These are phyloP conservation scores for Pseudomyrmex sp. DNA, from an alignment of 1,140 invertebrate species.

Conservation along the genomic window DNA sequence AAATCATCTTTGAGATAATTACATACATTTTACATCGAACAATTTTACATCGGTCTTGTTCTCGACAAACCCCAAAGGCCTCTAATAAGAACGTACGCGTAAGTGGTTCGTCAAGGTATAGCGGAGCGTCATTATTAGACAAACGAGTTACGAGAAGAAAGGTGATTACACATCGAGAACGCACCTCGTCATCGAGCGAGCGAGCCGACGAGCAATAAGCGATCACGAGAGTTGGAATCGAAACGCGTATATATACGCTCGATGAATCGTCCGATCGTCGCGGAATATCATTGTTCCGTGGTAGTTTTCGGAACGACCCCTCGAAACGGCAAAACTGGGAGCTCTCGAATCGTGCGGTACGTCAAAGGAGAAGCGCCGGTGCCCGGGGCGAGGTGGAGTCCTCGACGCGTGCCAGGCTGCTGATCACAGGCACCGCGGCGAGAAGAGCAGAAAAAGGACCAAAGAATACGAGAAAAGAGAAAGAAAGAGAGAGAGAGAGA, in stretches of 20 bases:
- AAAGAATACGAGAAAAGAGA: slow-evolving; percentile 60
- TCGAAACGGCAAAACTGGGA: slow-evolving; percentile 68
- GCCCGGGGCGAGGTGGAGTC: slow-evolving; percentile 80
- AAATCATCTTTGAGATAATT: background rate
- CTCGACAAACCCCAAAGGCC: slow-evolving; percentile 14
- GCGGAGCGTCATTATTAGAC: slow-evolving; percentile 37
- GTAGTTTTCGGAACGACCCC: slow-evolving; percentile 71
- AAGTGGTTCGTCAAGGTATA: slow-evolving; percentile 44
- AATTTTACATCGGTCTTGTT: background rate
- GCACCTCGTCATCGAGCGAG: slow-evolving; percentile 21
- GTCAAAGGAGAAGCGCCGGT: slow-evolving; percentile 82
- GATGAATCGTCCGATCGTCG: slow-evolving; percentile 67
- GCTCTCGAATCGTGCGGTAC: slow-evolving; percentile 74
- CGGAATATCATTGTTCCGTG: slow-evolving; percentile 66
- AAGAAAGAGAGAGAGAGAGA: slow-evolving; percentile 6
- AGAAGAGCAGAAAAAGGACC: slow-evolving; percentile 62
- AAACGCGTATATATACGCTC: slow-evolving; percentile 5
- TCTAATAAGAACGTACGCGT: slow-evolving; percentile 18
- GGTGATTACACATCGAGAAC: slow-evolving; percentile 27
- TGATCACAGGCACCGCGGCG: slow-evolving; percentile 82
- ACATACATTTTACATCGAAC: background rate
- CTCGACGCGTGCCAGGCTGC: slow-evolving; percentile 83
- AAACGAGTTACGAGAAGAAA: slow-evolving; percentile 5
- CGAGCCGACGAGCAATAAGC: slow-evolving; percentile 34
- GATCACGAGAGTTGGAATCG: slow-evolving; percentile 36